Conservation (phyloP, 2,888 invertebrate species). For the Tetramorium bicarinatum region DNA sequence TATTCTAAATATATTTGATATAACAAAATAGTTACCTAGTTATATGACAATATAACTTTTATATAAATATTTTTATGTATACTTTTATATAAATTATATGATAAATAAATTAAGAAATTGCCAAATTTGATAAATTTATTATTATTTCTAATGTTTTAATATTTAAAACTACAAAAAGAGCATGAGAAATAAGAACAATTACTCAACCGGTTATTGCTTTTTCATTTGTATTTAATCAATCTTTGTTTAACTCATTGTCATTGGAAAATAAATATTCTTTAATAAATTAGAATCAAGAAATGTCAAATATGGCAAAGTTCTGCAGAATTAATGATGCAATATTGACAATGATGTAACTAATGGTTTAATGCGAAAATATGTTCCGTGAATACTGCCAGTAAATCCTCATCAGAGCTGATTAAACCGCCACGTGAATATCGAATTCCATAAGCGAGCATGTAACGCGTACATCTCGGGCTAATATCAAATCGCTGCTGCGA, state of each 20-base stretch:
- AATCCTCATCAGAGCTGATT: conserved; percentile 25
- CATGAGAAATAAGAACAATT: neutral
- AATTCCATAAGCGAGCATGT: conserved; percentile 32
- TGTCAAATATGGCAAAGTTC: neutral
- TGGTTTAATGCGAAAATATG: conserved; percentile 27
- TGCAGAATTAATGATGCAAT: neutral
- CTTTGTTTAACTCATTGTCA: neutral
- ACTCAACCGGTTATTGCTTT: neutral
- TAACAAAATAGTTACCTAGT: neutral
- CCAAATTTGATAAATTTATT: conserved; percentile 2
- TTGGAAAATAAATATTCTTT: neutral
- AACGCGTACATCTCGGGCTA: conserved; percentile 31
- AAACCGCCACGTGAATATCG: conserved; percentile 22
- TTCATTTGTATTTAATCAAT: neutral
- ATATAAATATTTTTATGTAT: neutral
- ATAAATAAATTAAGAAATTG: neutral
- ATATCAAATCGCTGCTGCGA: conserved; percentile 60
- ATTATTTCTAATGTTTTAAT: neutral
- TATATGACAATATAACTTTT: neutral
- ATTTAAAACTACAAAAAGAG: neutral
- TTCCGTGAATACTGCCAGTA: neutral
- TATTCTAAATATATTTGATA: neutral
- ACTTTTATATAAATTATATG: neutral
- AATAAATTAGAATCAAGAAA: neutral
- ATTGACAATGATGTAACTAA: conserved; percentile 11